Conservation (phyloP, 2,888 invertebrate genomes). For the Aproaerema taeniolella region DNA sequence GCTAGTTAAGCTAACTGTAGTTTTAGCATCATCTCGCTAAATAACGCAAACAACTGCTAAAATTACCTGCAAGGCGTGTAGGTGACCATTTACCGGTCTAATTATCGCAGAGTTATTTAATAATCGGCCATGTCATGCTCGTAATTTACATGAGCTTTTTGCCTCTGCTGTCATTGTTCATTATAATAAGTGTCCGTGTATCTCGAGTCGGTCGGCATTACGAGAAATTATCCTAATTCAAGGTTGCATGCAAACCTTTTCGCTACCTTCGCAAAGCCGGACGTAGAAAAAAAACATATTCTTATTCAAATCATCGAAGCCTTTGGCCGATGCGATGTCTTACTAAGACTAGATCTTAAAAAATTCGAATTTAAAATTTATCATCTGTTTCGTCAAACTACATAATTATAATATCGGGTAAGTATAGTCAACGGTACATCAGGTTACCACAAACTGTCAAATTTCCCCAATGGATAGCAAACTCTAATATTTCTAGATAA, state of each 20-base stretch:
- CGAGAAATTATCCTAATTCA: conserved; percentile 54
- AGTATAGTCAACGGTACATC: no score
- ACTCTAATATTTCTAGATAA: no score
- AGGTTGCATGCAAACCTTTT: conserved; percentile 38
- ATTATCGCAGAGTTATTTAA: conserved; percentile 42
- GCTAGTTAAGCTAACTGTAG: conserved; percentile 12
- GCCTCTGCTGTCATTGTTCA: conserved; percentile 45
- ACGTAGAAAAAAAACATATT: no score
- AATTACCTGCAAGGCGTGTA: conserved; percentile 2
- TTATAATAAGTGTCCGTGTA: conserved; percentile 40
- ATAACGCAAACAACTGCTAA: conserved; percentile 8
- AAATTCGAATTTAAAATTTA: no score
- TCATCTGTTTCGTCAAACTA: no score
- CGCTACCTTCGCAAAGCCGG: conserved; percentile 6
- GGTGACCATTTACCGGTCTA: conserved; percentile 23
- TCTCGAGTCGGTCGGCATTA: conserved; percentile 32
- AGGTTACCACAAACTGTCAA: no score
- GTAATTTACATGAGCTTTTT: conserved; percentile 56
- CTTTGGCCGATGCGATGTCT: no score
- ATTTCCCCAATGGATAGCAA: no score
- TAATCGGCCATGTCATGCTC: conserved; percentile 40
- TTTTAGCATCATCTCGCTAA: conserved; percentile 11
- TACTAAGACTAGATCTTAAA: no score
- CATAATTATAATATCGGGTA: no score
- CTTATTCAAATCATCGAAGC: no score